A percentile compares a stretch with the other conserved stretches of the same genome.
Conservation (phyloP, 2,888 invertebrate species). For the Mermis nigrescens region DNA sequence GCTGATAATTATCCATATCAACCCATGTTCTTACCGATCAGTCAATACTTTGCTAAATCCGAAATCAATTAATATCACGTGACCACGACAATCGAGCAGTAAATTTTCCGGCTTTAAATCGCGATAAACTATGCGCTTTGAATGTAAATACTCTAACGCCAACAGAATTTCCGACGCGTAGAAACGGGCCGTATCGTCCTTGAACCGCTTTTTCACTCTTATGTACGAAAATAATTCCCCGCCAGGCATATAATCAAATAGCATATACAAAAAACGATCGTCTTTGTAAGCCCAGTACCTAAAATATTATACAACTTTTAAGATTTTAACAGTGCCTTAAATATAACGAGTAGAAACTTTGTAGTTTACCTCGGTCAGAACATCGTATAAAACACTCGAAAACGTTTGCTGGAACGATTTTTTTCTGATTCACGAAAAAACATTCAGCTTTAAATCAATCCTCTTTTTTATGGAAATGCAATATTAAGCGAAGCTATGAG, state of each 20-base stretch:
- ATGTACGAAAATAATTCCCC: conserved; percentile 91
- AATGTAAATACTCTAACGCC: conserved; percentile 79
- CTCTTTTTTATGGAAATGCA: no score
- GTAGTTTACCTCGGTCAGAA: no score
- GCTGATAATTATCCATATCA: no score
- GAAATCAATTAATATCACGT: conserved; percentile 90
- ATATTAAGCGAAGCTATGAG: no score
- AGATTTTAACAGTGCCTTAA: no score
- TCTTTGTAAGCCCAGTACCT: conserved; percentile 83
- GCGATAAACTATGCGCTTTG: conserved; percentile 53
- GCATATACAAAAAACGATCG: conserved; percentile 76
- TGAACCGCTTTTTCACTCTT: conserved; percentile 69
- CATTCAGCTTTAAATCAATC: no score
- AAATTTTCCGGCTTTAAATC: conserved; percentile 87
- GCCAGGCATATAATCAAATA: conserved; percentile 86
- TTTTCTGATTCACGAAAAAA: no score
- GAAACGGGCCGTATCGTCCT: conserved; percentile 57
- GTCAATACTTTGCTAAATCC: conserved; percentile 85
- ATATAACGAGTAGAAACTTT: no score
- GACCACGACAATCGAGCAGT: conserved; percentile 71
- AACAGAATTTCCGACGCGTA: conserved; percentile 82
- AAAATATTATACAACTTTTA: no score
- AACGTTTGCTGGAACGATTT: no score
- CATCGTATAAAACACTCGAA: no score
- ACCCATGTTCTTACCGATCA: conserved; percentile 45